These are phyloP conservation scores for Crotalus viridis DNA, from an alignment of 2,113 vertebrate genomes.

Conservation along the genomic window DNA sequence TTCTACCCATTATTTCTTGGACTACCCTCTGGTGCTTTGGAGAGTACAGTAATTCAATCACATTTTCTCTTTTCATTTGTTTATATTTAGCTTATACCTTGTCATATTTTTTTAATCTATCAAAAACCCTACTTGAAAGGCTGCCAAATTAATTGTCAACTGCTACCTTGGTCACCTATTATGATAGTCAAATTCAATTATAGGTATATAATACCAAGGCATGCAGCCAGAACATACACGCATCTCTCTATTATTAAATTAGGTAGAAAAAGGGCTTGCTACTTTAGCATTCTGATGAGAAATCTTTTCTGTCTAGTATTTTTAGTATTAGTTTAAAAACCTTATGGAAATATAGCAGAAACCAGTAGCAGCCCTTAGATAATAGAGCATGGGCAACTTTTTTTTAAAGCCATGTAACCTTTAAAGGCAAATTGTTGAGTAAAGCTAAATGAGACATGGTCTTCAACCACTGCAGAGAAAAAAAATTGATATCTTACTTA, in stretches of 20 bases:
- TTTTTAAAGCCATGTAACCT: not conserved
- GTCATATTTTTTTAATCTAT: not conserved
- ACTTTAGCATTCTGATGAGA: not conserved
- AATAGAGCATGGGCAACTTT: not conserved
- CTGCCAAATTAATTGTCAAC: not conserved
- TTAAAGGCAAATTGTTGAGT: not conserved
- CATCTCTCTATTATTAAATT: not conserved
- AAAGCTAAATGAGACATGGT: not conserved
- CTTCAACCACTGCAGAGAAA: not conserved
- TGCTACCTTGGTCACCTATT: not conserved
- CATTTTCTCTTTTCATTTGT: not conserved
- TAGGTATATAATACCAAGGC: not conserved
- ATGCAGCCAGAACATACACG: not conserved
- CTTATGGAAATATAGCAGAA: not conserved
- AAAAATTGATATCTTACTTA: not conserved
- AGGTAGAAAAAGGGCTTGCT: not conserved
- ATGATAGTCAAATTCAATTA: not conserved
- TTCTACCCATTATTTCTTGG: not conserved
- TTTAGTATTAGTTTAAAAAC: not conserved
- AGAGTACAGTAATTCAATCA: not conserved
- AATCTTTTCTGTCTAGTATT: not conserved
- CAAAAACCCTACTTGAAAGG: not conserved
- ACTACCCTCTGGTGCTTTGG: not conserved
- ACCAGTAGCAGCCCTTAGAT: not conserved
- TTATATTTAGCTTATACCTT: not conserved